Percentiles rank a stretch among this genome's conserved stretches.
phyloP scores from a whole-genome alignment of 2,888 invertebrate species.

The Synergus laeviventris region DNA sequence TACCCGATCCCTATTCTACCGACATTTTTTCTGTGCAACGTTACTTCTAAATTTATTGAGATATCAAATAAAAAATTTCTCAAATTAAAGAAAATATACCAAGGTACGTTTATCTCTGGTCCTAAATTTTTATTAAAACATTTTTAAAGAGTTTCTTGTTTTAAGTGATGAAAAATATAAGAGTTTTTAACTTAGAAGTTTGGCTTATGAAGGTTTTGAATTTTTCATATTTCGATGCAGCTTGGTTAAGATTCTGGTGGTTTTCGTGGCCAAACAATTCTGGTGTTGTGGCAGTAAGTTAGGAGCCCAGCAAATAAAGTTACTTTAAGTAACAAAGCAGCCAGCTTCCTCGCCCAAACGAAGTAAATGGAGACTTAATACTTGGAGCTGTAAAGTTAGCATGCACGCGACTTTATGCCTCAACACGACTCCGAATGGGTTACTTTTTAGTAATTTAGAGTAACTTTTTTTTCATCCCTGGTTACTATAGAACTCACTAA shows the following conservation, averaged over 20 bases:
- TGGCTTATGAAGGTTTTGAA: background rate
- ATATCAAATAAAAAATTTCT: too few relatives aligned
- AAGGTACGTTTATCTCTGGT: too few relatives aligned
- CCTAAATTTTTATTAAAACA: too few relatives aligned
- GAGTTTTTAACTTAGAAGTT: background rate
- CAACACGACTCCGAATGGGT: background rate
- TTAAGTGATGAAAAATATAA: too few relatives aligned
- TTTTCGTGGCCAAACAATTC: conserved; percentile 8
- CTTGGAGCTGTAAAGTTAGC: conserved; percentile 9
- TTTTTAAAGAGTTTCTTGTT: too few relatives aligned
- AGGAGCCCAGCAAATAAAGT: conserved; percentile 23
- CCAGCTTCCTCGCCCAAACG: background rate
- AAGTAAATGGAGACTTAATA: conserved; percentile 26
- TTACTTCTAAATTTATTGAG: too few relatives aligned
- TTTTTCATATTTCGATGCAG: background rate
- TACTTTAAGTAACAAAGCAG: conserved; percentile 25
- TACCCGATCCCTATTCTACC: too few relatives aligned
- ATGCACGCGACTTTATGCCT: background rate
- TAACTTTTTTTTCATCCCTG: background rate
- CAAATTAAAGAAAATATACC: too few relatives aligned
- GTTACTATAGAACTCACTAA: background rate
- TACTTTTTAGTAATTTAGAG: background rate
- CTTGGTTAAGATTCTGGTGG: background rate
- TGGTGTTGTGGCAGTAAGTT: conserved; percentile 13
- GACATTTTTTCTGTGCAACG: too few relatives aligned